Evolutionary conservation across 2,797 vertebrate species (phyloP), one percentile per base, ranked within the genome.

Genomic region (Protonibea diacanthus): DNA sequence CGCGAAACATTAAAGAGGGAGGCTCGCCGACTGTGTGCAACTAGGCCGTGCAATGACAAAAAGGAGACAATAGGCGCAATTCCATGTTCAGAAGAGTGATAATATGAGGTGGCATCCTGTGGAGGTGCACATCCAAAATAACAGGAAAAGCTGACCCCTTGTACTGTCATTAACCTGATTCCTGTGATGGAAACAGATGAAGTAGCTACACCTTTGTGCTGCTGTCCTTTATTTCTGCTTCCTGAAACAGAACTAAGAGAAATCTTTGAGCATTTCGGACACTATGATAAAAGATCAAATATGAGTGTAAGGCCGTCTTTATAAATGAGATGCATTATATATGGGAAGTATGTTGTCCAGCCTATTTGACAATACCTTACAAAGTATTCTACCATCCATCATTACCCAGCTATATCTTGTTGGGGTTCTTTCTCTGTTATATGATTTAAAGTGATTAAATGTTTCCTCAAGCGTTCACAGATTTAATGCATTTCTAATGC

Each of bases 1-100:
- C 58, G 80, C 69, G 81, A 72, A 72, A 71, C 13, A 81, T 68
- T 45, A 48, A 70, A 78, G 63, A 65, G 71, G 17, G 27, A 67
- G 33, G 56, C 52, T 68, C 10, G 6, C 65, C 73, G 72, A 60
- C 67, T 10, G 25, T 44, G 67, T 64, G 27, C 52, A 74, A 53
- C 23, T 15, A 55, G 25, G 69, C 48, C 55, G 49, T 5, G 21
- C 21, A 45, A 55, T 42, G 29, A 61, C 21, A 21, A 63, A 38
- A 29, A 62, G 38, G 21, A 57, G 59, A 45, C 45, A 45, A 52
- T 1, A 44, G 27, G 72, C n/a, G 21, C 3, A 18, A 60, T 49
- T 13, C 13, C 2, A 20, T 74, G 61, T 71, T 81, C 7, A 82
- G 33, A 73, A 17, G 64, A 44, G 20, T 18, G 52, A 77, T 23